These are phyloP conservation scores for Vanessa tameamea DNA, from an alignment of 1,140 invertebrate species.

Conservation along the genomic window DNA sequence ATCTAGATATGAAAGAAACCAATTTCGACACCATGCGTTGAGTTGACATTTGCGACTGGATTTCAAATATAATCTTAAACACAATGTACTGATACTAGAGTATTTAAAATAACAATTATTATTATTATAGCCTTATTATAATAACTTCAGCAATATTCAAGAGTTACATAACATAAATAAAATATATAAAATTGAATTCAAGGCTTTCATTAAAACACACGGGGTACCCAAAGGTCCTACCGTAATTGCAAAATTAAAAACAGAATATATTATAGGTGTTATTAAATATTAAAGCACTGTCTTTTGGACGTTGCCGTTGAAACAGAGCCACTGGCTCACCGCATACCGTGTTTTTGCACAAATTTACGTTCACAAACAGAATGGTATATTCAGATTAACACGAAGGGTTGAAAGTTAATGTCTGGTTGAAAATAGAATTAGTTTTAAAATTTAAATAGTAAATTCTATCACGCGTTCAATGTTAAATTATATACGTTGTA, in stretches of 20 bases:
- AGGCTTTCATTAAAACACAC: not conserved
- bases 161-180: not conserved
- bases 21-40: no score
- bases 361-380: conserved; percentile 64
- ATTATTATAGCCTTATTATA: no score
- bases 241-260: conserved; percentile 64
- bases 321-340: conserved; percentile 47
- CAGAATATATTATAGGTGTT: conserved; percentile 72
- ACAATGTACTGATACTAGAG: no score
- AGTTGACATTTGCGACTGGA: no score
- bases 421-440: conserved; percentile 36
- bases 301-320: conserved; percentile 39
- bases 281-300: conserved; percentile 71
- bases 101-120: no score
- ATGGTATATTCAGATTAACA: conserved; percentile 72
- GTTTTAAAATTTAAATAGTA: conserved; percentile 46
- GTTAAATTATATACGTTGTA: conserved; percentile 29
- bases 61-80: no score
- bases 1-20: no score
- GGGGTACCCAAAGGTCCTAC: not conserved
- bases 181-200: not conserved
- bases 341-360: conserved; percentile 58
- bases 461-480: conserved; percentile 16
- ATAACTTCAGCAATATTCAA: no score
- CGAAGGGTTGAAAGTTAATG: conserved; percentile 50